These are phyloP conservation scores for Odobenus rosmarus DNA, from an alignment of 2,113 vertebrate genomes.

Conservation along the genomic window DNA sequence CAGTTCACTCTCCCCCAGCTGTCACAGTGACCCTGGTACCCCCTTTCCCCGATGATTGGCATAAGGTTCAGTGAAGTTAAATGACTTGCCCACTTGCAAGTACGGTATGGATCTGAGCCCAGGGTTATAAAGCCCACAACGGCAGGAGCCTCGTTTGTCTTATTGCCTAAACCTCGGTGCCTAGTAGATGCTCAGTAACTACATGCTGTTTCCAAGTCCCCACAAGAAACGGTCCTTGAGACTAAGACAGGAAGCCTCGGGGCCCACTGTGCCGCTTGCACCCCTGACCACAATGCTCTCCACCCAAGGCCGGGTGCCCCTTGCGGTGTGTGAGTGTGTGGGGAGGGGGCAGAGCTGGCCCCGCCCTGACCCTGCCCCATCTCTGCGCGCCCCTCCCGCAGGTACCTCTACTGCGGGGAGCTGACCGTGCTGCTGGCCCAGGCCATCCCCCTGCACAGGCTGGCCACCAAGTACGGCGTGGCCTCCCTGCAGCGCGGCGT, in stretches of 20 bases:
- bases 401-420: slow-evolving; percentile 97
- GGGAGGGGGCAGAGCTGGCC: rapidly evolving
- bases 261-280: not conserved
- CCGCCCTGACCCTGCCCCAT: not conserved
- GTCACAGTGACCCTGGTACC: rapidly evolving
- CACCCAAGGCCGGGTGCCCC: rapidly evolving
- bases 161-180: rapidly evolving
- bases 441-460: slow-evolving; percentile 91
- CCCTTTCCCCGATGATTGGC: not conserved
- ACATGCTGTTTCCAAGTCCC: not conserved
- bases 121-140: rapidly evolving
- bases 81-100: not conserved
- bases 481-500: slow-evolving; percentile 90
- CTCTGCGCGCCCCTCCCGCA: slow-evolving; percentile 70
- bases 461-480: slow-evolving; percentile 94
- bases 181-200: not conserved
- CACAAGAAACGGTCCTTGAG: not conserved
- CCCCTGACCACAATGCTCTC: not conserved
- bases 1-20: not conserved
- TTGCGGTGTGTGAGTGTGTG: not conserved
- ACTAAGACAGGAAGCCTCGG: not conserved
- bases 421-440: slow-evolving; percentile 92
- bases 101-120: rapidly evolving
- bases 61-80: not conserved
- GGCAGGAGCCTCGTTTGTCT: too few species aligned